Evolutionary conservation across 2,797 vertebrate genomes (phyloP), one percentile per base, ranked within the genome.

Genomic region (Geotrypetes seraphini): DNA sequence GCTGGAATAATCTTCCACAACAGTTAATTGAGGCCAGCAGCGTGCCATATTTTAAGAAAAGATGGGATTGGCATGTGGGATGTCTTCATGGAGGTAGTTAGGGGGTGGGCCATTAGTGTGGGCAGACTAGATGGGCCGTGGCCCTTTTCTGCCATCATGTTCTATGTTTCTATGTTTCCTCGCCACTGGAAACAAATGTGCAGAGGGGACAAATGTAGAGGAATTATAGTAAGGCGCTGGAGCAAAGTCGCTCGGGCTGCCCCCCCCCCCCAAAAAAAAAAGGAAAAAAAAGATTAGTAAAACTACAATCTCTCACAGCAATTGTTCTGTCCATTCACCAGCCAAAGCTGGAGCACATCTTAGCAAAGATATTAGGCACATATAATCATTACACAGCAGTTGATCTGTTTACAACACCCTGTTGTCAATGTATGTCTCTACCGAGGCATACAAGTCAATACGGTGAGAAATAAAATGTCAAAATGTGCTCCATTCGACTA

Each of bases 401-500:
- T 10, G 7, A 20, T 7, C 9, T 11, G 2, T 15, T 33, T 25
- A 15, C 33, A 44, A 31, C 2, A 0, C 1, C 1, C 5, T 16
- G 19, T 22, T 16, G 17, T 19, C 17, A 11, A 14, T 31, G 8
- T 15, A 13, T 16, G 7, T 27, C 30, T 24, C 12, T 33, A 17
- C 1, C 1, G n/a, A 9, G 16, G n/a, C 30, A n/a, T 5, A 3
- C 2, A 8, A 30, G 22, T 7, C 13, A 20, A 16, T 7, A 16
- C 7, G 15, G 5, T 0, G 1, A 10, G 22, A 43, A 30, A 9
- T 2, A 4, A 31, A 12, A 6, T 8, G 3, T n/a, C 4, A 24
- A 18, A 3, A 7, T 0, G 0, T 9, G 3, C 6, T 33, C 3
- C 3, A 1, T 37, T 33, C 15, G 5, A 1, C 7, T 37, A 1